phyloP scores from a whole-genome alignment of 64 coral and sea anemone species.

The Anthopleura sola region DNA sequence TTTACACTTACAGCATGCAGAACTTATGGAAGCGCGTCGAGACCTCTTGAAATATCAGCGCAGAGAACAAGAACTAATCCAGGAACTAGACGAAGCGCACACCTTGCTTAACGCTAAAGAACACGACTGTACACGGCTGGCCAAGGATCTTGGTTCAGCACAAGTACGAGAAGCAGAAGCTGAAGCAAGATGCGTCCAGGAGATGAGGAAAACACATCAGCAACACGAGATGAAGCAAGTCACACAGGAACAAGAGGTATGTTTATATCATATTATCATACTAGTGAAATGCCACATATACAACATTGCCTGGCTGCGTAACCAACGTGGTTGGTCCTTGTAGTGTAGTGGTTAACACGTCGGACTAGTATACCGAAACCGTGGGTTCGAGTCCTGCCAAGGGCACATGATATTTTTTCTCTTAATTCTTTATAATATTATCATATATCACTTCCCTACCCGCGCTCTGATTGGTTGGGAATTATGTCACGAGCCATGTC shows the following conservation, averaged over 20 bases:
- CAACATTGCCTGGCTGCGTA: no score
- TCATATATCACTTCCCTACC: no score
- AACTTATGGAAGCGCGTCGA: conserved; percentile 88
- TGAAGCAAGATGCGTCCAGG: conserved; percentile 87
- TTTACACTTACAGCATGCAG: conserved; percentile 61
- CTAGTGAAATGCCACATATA: no score
- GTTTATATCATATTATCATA: no score
- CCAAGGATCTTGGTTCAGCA: conserved; percentile 95
- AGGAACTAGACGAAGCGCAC: conserved; percentile 90
- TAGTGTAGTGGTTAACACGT: no score
- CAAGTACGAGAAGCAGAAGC: conserved; percentile 95
- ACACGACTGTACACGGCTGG: conserved; percentile 83
- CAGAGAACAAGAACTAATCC: conserved; percentile 86
- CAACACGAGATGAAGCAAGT: conserved; percentile 74
- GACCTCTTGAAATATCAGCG: conserved; percentile 76
- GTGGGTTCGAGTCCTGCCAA: no score
- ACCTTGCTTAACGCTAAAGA: conserved; percentile 78
- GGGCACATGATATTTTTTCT: no score
- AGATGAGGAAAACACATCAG: conserved; percentile 75
- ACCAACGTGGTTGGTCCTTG: no score
- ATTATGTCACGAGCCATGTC: no score
- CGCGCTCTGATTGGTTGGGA: no score
- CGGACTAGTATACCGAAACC: no score
- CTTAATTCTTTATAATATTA: no score
- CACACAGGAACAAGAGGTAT: conserved; percentile 60